A percentile compares a stretch with the other conserved stretches of the same genome.
Evolutionary conservation across 1,140 invertebrate genomes (phyloP).

Genomic region (Drosophila cardini): DNA sequence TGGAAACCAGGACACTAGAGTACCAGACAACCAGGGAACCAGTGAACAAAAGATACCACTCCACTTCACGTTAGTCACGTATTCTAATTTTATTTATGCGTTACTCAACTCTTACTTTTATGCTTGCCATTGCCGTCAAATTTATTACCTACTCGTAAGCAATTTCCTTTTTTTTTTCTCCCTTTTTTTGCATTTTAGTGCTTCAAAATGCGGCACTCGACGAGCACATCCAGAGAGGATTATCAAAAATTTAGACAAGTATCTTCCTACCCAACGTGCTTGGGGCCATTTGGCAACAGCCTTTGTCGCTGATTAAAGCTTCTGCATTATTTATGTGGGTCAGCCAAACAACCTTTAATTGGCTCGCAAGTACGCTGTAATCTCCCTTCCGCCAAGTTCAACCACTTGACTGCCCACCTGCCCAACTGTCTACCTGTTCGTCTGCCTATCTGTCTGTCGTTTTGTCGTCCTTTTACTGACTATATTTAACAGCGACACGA

Average conservation of each 20-base stretch:
- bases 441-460: too few species aligned
- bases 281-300: slow-evolving; percentile 67
- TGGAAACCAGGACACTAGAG: neutral
- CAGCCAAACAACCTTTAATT: slow-evolving; percentile 78
- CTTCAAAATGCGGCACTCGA: slow-evolving; percentile 24
- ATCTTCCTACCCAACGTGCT: slow-evolving; percentile 39
- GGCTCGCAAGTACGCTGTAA: slow-evolving; percentile 68
- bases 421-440: neutral
- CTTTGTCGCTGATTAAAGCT: slow-evolving; percentile 78
- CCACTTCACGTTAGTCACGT: slow-evolving; percentile 42
- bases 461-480: slow-evolving; percentile 26
- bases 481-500: slow-evolving; percentile 53
- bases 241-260: slow-evolving; percentile 69
- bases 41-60: neutral
- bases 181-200: slow-evolving; percentile 23
- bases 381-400: neutral
- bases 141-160: slow-evolving; percentile 21
- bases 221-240: slow-evolving; percentile 51
- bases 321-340: slow-evolving; percentile 81
- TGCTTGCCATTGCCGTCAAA: slow-evolving; percentile 10
- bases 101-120: slow-evolving; percentile 18
- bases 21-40: too few species aligned
- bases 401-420: slow-evolving; percentile 10
- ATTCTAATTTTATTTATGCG: slow-evolving; percentile 57
- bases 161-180: slow-evolving; percentile 7